Evolutionary conservation across 1,140 invertebrate genomes (phyloP), one percentile per base, ranked within the genome.

Genomic region (Cotesia vestalis): DNA sequence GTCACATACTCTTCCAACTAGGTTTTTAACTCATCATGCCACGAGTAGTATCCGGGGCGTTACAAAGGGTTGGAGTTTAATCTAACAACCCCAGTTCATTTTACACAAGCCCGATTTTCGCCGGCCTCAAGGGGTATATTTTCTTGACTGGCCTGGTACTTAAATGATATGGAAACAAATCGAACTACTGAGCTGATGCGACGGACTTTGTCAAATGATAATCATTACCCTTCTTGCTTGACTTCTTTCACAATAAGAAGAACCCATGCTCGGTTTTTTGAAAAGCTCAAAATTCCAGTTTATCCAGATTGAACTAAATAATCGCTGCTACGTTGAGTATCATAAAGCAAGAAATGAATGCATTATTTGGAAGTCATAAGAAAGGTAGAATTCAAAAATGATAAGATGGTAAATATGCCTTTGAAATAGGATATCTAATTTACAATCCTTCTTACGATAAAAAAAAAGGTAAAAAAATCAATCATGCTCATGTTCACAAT

Each of bases 11-110:
- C 60, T 57, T 66, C 72, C 53, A 59, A 4, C 60, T 8, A 68
- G 34, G 40, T 76, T 76, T 76, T 76, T 76, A 74, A 74, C 72
- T 67, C 66, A 64, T 60, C 66, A 53, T 14, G 61, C 59, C 64
- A 57, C 61, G 69, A 53, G 74, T 70, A 52, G 60, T 73, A 71
- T 74, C 73, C 59, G 71, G 63, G 68, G 62, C 73, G 63, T 72
- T 35, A 59, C 79, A 73, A 79, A 80, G 81, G 81, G 80, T 75
- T 77, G 75, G 78, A 80, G 75, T 82, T 82, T 83, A 83, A 83
- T 83, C 81, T 80, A 81, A 81, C 80, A 78, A 77, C 79, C 81
- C 80, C 75, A 73, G 75, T 74, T 80, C 78, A 73, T 66, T 73
- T 70, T 71, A 51, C 73, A 74, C 61, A 40, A 61, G 17, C 27